Conservation (phyloP, 2,888 invertebrate genomes). For the Aleiodes alternator region DNA sequence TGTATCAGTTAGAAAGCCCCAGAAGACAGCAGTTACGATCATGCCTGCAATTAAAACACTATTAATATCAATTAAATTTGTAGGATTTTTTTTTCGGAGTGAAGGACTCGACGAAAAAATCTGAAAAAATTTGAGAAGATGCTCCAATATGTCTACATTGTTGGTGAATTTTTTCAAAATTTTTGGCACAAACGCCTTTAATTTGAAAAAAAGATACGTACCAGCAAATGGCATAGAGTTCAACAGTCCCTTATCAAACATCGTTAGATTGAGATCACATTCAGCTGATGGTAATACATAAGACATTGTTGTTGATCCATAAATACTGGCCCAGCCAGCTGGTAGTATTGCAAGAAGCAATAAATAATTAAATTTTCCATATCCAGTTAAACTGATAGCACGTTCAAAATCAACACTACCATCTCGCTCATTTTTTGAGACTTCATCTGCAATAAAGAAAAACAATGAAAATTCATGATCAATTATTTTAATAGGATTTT, state of each 20-base stretch:
- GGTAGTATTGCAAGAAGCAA: conserved; percentile 77
- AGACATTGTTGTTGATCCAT: conserved; percentile 78
- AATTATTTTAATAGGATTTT: background rate
- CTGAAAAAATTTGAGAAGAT: too few species aligned
- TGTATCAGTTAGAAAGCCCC: conserved; percentile 75
- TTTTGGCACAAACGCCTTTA: too few species aligned
- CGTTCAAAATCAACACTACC: conserved; percentile 68
- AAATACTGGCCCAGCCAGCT: conserved; percentile 77
- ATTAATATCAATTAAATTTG: conserved; percentile 20
- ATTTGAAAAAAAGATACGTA: conserved; percentile 56
- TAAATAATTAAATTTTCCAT: conserved; percentile 77
- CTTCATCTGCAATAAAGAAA: conserved; percentile 60
- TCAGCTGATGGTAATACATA: conserved; percentile 78
- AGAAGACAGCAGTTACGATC: conserved; percentile 77
- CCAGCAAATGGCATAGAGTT: conserved; percentile 79
- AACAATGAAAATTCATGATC: conserved; percentile 19
- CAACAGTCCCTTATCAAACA: conserved; percentile 78
- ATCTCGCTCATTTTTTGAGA: conserved; percentile 59
- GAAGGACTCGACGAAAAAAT: too few species aligned
- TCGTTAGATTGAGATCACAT: conserved; percentile 77
- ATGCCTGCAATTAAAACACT: conserved; percentile 72
- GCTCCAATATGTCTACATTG: too few species aligned
- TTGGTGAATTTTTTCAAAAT: too few species aligned
- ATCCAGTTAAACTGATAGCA: conserved; percentile 72
- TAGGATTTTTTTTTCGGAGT: background rate